Base-by-base conservation (phyloP, 1,140 invertebrate genomes). In the Drosophila virilis region DNA sequence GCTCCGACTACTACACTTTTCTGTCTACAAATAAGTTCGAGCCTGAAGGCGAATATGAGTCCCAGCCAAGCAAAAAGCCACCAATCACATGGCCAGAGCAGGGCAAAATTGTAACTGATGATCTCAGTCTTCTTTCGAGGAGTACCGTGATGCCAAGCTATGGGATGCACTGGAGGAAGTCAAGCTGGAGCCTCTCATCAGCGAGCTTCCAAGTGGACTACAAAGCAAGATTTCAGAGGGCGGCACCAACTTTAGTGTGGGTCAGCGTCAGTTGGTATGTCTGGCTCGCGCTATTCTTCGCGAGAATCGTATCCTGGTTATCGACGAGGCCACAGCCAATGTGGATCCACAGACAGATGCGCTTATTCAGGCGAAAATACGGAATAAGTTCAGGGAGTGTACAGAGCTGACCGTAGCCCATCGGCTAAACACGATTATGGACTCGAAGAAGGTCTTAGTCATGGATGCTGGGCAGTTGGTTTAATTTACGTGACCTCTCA, bases 101-200 rank as follows among this genome's bases (percentile, higher is more conserved):
- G 4, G 97, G 97, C 4, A 81, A 91, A 64, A 94, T 98, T 35
- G 86, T 90, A 12, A 97, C 97, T 64, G 92, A 93, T 43, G 93
- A 96, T 48, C 93, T 97, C 0, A 92, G 73, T 40, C 74, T 94
- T 13, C 91, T 2, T 97, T 98, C 78, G 94, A 96, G 59, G 92
- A 93, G 13, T 95, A 95, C 81, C 92, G 92, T 15, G 97, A 98
- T 83, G 93, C 94, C 90, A 80, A 97, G 82, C 90, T 98, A 2
- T 98, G 97, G 97, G 93, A 94, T 75, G 96, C 96, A 0, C 93
- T 98, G 8, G 96, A 97, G 80, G 95, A 97, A 74, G 96, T 96
- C 8, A 75, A 97, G 58, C 77, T 95, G 35, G 94, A 94, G 77
- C 90, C 93, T 1, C 86, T 92, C 2, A 83, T 94, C 1, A 78